A percentile compares a stretch with the other conserved stretches of the same genome.
These are phyloP conservation scores for Caenorhabditis panamensis DNA, from an alignment of 2,888 invertebrate genomes.

Conservation along the genomic window DNA sequence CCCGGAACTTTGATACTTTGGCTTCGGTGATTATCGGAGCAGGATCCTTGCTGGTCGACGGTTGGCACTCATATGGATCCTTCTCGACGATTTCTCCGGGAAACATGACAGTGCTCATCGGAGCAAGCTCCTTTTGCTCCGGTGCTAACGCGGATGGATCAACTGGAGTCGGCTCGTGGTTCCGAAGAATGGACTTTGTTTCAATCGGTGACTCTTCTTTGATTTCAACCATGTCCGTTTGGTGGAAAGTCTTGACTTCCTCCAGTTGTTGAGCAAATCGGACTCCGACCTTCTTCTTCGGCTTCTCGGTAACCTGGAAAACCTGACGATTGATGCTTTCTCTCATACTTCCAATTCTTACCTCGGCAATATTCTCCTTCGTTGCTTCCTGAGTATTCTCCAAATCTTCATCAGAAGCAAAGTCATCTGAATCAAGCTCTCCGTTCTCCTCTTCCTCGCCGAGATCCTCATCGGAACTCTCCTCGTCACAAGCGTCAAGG, in stretches of 20 bases:
- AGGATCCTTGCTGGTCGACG: conserved; percentile 55
- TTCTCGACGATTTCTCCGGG: conserved; percentile 57
- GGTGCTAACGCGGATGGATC: conserved; percentile 23
- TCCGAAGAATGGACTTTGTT: conserved; percentile 51
- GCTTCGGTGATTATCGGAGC: conserved; percentile 44
- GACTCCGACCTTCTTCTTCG: conserved; percentile 28
- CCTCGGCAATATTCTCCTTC: conserved; percentile 17
- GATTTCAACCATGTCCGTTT: conserved; percentile 20
- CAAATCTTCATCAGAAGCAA: conserved; percentile 31
- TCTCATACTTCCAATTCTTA: conserved; percentile 3
- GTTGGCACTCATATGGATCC: conserved; percentile 48
- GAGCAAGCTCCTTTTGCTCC: conserved; percentile 38
- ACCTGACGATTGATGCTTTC: too few relatives aligned
- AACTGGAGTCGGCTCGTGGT: conserved; percentile 42
- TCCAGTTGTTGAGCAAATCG: conserved; percentile 46
- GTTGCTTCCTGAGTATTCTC: background rate
- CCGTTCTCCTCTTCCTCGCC: conserved; percentile 11
- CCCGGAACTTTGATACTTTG: conserved; percentile 52
- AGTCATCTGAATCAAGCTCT: conserved; percentile 54
- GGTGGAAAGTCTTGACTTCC: conserved; percentile 42
- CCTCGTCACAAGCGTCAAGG: conserved; percentile 33
- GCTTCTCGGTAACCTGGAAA: conserved; percentile 9
- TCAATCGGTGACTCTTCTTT: conserved; percentile 16
- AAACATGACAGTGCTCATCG: conserved; percentile 43
- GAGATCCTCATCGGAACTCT: conserved; percentile 23